These are phyloP conservation scores for Caranx melampygus DNA, from an alignment of 2,113 vertebrate species.

Conservation along the genomic window DNA sequence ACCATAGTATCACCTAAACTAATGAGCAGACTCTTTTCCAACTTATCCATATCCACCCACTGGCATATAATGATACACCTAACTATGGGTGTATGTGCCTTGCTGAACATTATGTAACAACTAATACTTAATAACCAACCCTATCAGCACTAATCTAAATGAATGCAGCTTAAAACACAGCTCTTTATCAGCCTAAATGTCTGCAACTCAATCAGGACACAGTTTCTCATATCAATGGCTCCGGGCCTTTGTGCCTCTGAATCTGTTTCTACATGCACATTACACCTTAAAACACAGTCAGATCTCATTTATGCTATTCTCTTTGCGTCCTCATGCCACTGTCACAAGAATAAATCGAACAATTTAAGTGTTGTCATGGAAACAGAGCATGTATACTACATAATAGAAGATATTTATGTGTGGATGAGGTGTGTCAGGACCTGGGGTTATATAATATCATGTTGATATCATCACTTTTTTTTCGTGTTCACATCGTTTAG, in stretches of 20 bases:
- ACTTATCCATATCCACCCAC: background rate
- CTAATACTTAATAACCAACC: conserved; percentile 6
- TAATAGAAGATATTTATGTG: background rate
- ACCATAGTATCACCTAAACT: background rate
- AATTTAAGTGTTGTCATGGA: conserved; percentile 28
- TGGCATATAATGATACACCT: background rate
- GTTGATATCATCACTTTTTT: background rate
- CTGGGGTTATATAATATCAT: background rate
- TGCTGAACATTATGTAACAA: conserved; percentile 12
- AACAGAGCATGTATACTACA: background rate
- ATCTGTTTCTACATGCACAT: conserved; percentile 25
- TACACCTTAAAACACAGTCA: background rate
- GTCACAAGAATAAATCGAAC: background rate
- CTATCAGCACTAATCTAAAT: background rate
- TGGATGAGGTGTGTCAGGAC: background rate
- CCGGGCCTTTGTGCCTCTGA: conserved; percentile 9
- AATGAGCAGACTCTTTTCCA: background rate
- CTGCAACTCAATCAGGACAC: conserved; percentile 31
- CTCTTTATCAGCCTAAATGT: conserved; percentile 31
- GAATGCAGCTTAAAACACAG: conserved; percentile 15
- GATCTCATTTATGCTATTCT: background rate
- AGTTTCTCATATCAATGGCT: background rate
- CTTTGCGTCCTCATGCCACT: background rate
- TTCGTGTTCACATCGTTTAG: background rate
- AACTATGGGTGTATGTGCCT: background rate